phyloP scores from a whole-genome alignment of 2,113 vertebrate genomes.

The rabbit (Oryctolagus cuniculus) region mOryCun1.1 NC_091436.1:35463001-35463500 shows the following conservation, averaged over 20 bases:
- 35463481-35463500: neutral
- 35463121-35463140: neutral
- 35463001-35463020: neutral
- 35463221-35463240: neutral
- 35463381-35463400: neutral
- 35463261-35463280: neutral
- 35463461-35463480: neutral
- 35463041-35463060: neutral
- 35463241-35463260: too few species aligned
- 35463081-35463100: neutral
- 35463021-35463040: neutral
- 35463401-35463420: neutral
- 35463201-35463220: neutral
- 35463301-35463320: conserved; percentile 24
- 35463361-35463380: neutral
- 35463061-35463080: neutral
- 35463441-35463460: neutral
- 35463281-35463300: neutral
- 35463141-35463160: neutral
- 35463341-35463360: conserved; percentile 33
- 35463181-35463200: neutral
- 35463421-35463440: conserved; percentile 30
- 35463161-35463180: neutral
- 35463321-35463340: neutral
- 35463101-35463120: neutral